These are phyloP conservation scores for Zaprionus camerounensis DNA, from an alignment of 1,140 invertebrate species.

Conservation along the genomic window DNA sequence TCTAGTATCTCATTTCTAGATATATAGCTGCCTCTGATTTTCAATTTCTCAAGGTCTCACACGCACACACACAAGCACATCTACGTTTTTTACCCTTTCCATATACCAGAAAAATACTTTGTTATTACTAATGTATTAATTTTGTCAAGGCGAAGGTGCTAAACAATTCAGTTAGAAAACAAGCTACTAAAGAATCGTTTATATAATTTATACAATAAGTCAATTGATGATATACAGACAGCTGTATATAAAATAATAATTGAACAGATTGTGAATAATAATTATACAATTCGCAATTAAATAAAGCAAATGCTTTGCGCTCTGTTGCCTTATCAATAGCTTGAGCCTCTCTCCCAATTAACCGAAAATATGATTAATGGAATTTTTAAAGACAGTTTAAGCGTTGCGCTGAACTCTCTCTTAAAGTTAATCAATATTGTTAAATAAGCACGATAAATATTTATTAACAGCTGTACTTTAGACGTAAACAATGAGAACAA, in stretches of 20 bases:
- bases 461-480: background rate
- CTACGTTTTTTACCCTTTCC: background rate
- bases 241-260: slow-evolving; percentile 15
- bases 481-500: background rate
- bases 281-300: background rate
- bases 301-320: background rate
- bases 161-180: slow-evolving; percentile 35
- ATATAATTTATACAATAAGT: slow-evolving; percentile 20
- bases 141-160: slow-evolving; percentile 46
- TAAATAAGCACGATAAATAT: background rate
- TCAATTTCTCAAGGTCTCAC: slow-evolving; percentile 75
- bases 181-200: slow-evolving; percentile 15
- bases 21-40: slow-evolving; percentile 60
- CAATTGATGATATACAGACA: slow-evolving; percentile 9
- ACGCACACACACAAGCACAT: slow-evolving; percentile 5
- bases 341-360: background rate
- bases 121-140: slow-evolving; percentile 27
- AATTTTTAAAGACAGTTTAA: background rate
- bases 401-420: background rate
- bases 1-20: slow-evolving; percentile 77
- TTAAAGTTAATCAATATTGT: slow-evolving; percentile 4
- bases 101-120: slow-evolving; percentile 44
- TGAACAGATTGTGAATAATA: background rate
- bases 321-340: background rate
- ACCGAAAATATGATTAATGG: background rate